Conservation (phyloP, 2,113 vertebrate genomes). For the Mola mola region DNA sequence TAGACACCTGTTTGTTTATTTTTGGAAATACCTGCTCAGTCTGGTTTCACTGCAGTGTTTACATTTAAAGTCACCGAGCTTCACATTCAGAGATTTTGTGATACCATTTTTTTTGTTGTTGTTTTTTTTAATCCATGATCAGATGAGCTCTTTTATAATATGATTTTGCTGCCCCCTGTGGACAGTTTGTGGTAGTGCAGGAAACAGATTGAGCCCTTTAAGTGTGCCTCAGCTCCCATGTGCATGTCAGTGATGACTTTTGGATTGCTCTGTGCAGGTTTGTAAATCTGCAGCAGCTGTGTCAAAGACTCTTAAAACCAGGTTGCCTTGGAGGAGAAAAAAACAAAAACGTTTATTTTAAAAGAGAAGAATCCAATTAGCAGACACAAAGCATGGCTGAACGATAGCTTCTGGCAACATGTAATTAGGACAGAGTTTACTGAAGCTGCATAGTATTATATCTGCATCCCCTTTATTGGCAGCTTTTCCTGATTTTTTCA, state of each 20-base stretch:
- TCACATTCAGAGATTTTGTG: slow-evolving; percentile 5
- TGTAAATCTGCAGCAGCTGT: slow-evolving; percentile 17
- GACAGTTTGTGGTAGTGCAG: slow-evolving; percentile 34
- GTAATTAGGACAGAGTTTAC: slow-evolving; percentile 64
- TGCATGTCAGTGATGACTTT: slow-evolving; percentile 12
- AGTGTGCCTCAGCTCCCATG: slow-evolving; percentile 13
- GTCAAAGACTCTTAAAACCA: slow-evolving; percentile 17
- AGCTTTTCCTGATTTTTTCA: slow-evolving; percentile 30
- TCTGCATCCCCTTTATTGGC: slow-evolving; percentile 46
- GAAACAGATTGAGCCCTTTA: slow-evolving; percentile 18
- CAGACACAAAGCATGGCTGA: slow-evolving; percentile 60
- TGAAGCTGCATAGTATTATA: slow-evolving; percentile 44
- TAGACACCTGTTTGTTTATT: slow-evolving; percentile 14
- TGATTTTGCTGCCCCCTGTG: slow-evolving; percentile 72
- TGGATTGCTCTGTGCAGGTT: slow-evolving; percentile 22
- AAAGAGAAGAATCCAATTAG: slow-evolving; percentile 70
- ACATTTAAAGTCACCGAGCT: background rate
- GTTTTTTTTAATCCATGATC: slow-evolving; percentile 7
- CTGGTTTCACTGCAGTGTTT: slow-evolving; percentile 1
- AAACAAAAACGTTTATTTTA: slow-evolving; percentile 45
- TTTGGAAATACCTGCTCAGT: slow-evolving; percentile 7
- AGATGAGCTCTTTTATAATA: slow-evolving; percentile 12
- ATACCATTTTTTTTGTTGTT: slow-evolving; percentile 26
- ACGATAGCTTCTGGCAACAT: slow-evolving; percentile 44
- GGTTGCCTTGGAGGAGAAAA: slow-evolving; percentile 34